phyloP scores from a whole-genome alignment of 1,140 invertebrate genomes.

The Listronotus oregonensis region DNA sequence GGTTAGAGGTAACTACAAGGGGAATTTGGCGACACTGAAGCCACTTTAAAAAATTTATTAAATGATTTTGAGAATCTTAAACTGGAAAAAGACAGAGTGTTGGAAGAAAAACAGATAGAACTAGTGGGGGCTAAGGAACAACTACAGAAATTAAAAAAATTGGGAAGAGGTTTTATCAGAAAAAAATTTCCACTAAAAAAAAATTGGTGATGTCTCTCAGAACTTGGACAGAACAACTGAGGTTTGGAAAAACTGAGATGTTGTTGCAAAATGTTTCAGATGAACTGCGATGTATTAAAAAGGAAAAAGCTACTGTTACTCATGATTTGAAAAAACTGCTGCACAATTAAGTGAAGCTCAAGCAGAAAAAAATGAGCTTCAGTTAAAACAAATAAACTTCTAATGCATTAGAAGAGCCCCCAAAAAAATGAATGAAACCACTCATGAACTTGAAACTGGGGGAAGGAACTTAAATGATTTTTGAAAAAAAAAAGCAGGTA shows the following conservation, averaged over 20 bases:
- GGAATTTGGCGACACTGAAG: too few relatives aligned
- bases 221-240: background rate
- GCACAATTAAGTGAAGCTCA: too few relatives aligned
- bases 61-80: conserved; percentile 4
- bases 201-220: background rate
- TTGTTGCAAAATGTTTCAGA: too few relatives aligned
- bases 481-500: too few relatives aligned
- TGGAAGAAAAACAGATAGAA: too few relatives aligned
- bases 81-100: conserved; percentile 1
- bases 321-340: background rate
- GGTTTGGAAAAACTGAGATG: background rate
- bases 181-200: background rate
- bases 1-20: too few relatives aligned
- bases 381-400: too few relatives aligned
- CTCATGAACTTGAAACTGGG: background rate
- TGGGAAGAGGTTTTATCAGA: background rate
- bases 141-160: too few relatives aligned
- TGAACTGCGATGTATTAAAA: background rate
- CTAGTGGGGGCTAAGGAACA: too few relatives aligned
- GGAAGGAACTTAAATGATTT: background rate
- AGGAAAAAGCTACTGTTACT: background rate
- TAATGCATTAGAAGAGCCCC: too few relatives aligned
- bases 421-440: conserved; percentile 3
- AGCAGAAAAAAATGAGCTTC: too few relatives aligned
- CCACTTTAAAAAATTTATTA: conserved; percentile 2